Conservation (phyloP, 2,797 vertebrate species). For the Mormyrus hasselquistii region DNA sequence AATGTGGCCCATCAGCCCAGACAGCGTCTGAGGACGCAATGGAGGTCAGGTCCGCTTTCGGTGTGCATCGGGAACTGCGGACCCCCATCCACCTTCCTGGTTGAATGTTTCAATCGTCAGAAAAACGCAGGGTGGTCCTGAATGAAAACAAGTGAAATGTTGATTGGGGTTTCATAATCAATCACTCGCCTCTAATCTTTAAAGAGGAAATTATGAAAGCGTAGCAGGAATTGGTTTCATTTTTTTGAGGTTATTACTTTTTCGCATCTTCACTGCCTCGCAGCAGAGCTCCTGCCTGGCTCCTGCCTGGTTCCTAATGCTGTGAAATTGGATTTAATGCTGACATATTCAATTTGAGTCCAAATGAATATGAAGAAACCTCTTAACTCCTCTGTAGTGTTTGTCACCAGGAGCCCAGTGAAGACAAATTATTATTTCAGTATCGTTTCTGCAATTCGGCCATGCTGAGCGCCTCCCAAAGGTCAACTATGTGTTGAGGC, state of each 20-base stretch:
- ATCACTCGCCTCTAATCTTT: not conserved
- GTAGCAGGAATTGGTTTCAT: not conserved
- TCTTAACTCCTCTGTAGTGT: constrained; percentile 42
- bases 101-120: not conserved
- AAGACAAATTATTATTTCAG: not conserved
- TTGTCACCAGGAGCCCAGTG: not conserved
- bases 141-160: not conserved
- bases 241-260: constrained; percentile 10
- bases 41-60: not conserved
- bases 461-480: not conserved
- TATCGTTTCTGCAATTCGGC: not conserved
- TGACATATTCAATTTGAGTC: constrained; percentile 33
- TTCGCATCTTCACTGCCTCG: not conserved
- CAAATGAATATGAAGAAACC: constrained; percentile 38
- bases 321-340: constrained; percentile 42
- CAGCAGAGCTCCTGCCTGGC: constrained; percentile 27
- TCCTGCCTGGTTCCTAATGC: constrained; percentile 27
- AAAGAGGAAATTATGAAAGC: not conserved
- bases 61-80: not conserved
- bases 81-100: not conserved
- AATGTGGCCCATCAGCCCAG: not conserved
- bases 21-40: not conserved
- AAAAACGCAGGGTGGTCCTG: not conserved
- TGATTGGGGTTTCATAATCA: not conserved
- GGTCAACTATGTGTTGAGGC: not conserved